These are phyloP conservation scores for Vandiemenella viatica DNA, from an alignment of 2,888 invertebrate genomes.

Conservation along the genomic window DNA sequence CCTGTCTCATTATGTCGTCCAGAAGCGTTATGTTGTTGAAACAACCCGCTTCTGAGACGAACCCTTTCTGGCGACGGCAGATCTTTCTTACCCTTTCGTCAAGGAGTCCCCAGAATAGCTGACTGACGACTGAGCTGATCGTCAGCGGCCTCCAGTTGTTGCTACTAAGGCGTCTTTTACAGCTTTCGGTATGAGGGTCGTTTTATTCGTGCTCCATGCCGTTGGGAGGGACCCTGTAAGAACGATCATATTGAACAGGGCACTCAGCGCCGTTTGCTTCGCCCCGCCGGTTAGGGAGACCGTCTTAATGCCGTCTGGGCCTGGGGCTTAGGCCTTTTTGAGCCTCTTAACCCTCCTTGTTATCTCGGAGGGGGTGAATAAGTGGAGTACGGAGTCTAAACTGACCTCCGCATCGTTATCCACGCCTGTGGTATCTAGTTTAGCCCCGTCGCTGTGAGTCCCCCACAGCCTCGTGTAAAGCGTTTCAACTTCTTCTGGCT, in stretches of 20 bases:
- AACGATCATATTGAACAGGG: not conserved
- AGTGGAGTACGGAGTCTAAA: too few relatives aligned
- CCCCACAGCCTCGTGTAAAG: too few relatives aligned
- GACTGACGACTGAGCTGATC: not conserved
- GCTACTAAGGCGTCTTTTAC: not conserved
- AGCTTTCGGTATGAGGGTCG: not conserved
- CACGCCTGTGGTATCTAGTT: too few relatives aligned
- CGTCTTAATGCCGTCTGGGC: not conserved
- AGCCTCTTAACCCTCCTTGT: too few relatives aligned
- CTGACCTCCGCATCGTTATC: too few relatives aligned
- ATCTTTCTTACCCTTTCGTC: not conserved
- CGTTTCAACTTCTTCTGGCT: too few relatives aligned
- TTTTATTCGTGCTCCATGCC: not conserved
- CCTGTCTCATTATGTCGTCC: not conserved
- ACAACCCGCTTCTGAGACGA: not conserved
- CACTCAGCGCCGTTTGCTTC: not conserved
- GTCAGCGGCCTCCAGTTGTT: not conserved
- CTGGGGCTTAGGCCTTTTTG: too few relatives aligned
- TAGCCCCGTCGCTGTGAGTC: too few relatives aligned
- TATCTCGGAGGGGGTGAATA: too few relatives aligned
- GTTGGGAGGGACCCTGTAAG: not conserved
- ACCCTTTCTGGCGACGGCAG: not conserved
- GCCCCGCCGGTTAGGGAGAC: not conserved
- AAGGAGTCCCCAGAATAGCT: not conserved
- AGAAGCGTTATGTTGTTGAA: constrained; percentile 7